phyloP scores from a whole-genome alignment of 2,113 vertebrate genomes.

The Camelus dromedarius region DNA sequence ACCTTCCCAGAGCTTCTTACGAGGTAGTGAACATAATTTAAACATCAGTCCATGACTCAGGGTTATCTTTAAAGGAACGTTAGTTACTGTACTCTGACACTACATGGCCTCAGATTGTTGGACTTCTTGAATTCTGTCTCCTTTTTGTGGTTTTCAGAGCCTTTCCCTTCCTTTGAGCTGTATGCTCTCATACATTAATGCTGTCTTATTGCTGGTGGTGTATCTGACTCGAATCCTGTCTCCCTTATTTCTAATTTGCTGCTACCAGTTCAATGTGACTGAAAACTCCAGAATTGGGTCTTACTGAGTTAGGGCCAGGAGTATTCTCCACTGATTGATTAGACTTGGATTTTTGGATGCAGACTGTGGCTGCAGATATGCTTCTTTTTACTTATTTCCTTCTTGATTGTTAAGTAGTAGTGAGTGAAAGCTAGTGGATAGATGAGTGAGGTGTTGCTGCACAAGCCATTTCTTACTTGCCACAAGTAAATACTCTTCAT shows the following conservation, averaged over 20 bases:
- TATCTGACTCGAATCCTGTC: not conserved
- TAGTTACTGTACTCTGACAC: not conserved
- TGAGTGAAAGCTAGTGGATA: not conserved
- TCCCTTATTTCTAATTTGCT: not conserved
- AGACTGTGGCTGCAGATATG: not conserved
- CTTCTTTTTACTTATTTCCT: slow-evolving; percentile 19
- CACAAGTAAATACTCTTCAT: not conserved
- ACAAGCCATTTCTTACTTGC: not conserved
- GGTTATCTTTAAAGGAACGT: not conserved
- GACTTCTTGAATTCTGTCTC: not conserved
- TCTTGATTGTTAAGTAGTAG: not conserved
- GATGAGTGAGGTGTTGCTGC: not conserved
- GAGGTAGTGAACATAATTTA: not conserved
- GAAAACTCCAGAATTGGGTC: not conserved
- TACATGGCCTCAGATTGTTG: not conserved
- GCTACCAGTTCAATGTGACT: not conserved
- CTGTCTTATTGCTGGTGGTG: not conserved
- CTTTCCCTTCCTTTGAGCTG: not conserved
- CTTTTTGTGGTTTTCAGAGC: not conserved
- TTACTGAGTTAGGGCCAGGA: not conserved
- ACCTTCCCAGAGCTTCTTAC: not conserved
- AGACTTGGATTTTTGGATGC: not conserved
- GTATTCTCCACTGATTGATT: not conserved
- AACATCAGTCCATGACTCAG: not conserved
- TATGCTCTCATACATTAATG: not conserved